These are phyloP conservation scores for Rhegmatorhina hoffmannsi DNA, from an alignment of 2,113 vertebrate species.

Conservation along the genomic window DNA sequence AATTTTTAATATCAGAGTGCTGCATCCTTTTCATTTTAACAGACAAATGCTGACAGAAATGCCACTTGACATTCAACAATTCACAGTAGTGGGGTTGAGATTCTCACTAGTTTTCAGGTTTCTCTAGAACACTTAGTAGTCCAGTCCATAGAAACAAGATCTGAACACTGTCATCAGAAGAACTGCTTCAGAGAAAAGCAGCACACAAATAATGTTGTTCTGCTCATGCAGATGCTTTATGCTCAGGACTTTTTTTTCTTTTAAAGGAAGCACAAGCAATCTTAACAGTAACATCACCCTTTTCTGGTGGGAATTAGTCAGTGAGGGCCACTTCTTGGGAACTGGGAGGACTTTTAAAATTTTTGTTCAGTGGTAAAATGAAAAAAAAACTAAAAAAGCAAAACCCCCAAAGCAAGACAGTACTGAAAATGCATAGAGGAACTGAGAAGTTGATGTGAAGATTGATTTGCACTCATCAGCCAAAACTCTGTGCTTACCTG, in stretches of 20 bases:
- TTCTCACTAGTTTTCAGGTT: not conserved
- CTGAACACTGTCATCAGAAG: not conserved
- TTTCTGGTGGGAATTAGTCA: not conserved
- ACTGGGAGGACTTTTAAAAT: not conserved
- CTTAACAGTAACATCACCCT: not conserved
- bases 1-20: not conserved
- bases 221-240: not conserved
- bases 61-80: not conserved
- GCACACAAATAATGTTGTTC: not conserved
- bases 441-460: not conserved
- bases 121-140: not conserved
- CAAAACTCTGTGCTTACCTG: conserved; percentile 74
- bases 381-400: not conserved
- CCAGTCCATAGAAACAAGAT: not conserved
- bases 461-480: not conserved
- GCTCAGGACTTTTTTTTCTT: not conserved
- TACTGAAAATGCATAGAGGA: not conserved
- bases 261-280: not conserved
- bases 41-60: not conserved
- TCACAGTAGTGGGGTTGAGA: not conserved
- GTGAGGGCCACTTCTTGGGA: not conserved
- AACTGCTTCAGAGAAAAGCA: not conserved
- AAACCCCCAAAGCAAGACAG: not conserved
- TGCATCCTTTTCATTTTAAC: not conserved
- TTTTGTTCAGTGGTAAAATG: not conserved